Evolutionary conservation across 1,140 invertebrate species (phyloP).

Genomic region (Parapsyche elsis): DNA sequence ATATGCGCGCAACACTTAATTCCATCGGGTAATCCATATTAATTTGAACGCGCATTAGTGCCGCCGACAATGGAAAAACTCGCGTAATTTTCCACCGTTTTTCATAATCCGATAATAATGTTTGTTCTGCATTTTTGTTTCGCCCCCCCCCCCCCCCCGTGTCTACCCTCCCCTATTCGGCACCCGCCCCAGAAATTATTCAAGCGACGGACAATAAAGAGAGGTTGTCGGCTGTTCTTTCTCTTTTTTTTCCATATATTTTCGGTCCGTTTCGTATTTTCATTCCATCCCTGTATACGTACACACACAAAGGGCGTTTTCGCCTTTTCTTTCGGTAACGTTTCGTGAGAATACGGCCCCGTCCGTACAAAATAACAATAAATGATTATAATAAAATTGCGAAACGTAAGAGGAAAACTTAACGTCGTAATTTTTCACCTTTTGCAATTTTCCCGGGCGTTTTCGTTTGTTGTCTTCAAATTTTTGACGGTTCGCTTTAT

Average conservation of each 20-base stretch:
- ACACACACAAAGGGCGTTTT: not conserved
- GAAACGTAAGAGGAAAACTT: not conserved
- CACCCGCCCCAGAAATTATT: not conserved
- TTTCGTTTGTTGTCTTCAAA: not conserved
- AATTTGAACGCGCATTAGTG: slow-evolving; percentile 4
- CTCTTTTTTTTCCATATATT: not conserved
- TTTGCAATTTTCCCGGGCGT: not conserved
- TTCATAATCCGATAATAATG: slow-evolving; percentile 11
- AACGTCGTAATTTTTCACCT: not conserved
- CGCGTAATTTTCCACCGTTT: not conserved
- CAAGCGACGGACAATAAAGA: slow-evolving; percentile 20
- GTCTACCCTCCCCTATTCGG: not conserved
- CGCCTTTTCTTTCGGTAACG: not conserved
- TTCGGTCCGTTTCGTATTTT: slow-evolving; percentile 22
- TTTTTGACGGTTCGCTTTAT: not conserved
- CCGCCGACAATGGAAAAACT: not conserved
- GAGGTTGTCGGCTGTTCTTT: slow-evolving; percentile 2
- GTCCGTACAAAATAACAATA: not conserved
- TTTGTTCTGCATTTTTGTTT: not conserved
- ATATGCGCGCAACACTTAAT: slow-evolving; percentile 25
- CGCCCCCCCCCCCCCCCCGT: not conserved
- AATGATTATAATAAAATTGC: slow-evolving; percentile 4
- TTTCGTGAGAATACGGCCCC: no score
- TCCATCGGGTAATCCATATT: slow-evolving; percentile 16
- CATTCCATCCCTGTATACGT: not conserved